These are phyloP conservation scores for Tipula confusa DNA, from an alignment of 2,888 invertebrate species.

Conservation along the genomic window DNA sequence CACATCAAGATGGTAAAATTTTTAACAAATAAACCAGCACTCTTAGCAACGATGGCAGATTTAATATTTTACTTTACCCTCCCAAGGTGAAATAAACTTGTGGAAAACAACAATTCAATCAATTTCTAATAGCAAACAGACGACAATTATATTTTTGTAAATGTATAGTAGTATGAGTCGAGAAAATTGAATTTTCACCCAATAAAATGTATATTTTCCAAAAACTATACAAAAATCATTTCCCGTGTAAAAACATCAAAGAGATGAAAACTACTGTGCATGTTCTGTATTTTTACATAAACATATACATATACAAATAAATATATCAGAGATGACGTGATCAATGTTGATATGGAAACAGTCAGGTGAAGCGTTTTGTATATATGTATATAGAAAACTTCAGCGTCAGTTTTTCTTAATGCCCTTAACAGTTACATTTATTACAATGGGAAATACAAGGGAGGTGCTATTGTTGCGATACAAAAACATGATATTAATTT, in stretches of 20 bases:
- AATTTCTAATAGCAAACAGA: not conserved
- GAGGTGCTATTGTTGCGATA: not conserved
- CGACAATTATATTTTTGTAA: not conserved
- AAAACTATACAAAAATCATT: not conserved
- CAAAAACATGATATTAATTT: not conserved
- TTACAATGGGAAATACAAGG: not conserved
- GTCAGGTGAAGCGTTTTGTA: not conserved
- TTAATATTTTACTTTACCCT: no score
- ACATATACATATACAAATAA: no score
- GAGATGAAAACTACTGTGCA: not conserved
- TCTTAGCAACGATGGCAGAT: no score
- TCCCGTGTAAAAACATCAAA: not conserved
- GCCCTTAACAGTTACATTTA: not conserved
- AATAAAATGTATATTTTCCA: not conserved
- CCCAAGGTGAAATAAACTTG: no score
- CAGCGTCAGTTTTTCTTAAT: not conserved
- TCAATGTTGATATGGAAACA: not conserved
- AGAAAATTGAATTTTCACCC: constrained; percentile 5
- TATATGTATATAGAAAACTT: not conserved
- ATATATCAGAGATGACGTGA: not conserved
- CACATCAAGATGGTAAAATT: no score
- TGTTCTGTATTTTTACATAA: no score
- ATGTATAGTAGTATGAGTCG: not conserved
- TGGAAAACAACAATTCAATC: not conserved
- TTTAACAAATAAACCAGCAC: no score